Evolutionary conservation across 2,888 invertebrate species (phyloP), one percentile per base, ranked within the genome.

Genomic region (Lithophane leautieri): DNA sequence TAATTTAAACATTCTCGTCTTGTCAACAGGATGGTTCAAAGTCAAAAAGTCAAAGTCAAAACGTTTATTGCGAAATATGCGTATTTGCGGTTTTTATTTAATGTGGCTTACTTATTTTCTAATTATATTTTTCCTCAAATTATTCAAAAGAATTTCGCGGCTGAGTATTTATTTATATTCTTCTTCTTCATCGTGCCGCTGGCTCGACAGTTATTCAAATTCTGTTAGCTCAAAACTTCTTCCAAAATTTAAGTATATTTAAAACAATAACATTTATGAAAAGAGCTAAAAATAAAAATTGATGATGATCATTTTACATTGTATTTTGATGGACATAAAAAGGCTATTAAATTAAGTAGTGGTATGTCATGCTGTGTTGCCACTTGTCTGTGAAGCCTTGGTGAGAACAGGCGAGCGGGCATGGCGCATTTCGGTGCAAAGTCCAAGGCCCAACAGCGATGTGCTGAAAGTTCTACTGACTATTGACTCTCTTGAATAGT

Each of bases 381-480:
- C 44, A 60, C 19, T 56, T 68, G 67, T 44, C 54, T 61, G 75
- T 61, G 62, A 76, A 75, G 25, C 71, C 84, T 82, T 76, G 71
- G 40, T 52, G 54, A 34, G 62, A 72, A 72, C 70, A 61, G n/a
- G n/a, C 42, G 50, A 56, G 40, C 68, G 16, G 60, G 79, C 40
- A 73, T 66, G 83, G 56, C 65, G 40, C 44, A 79, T 61, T 68
- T 44, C 60, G 58, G 76, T 47, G 16, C 54, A 68, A 79, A 75
- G 80, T 83, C 83, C 84, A 83, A 82, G 84, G 82, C 42, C 28
- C 22, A 42, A 52, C 52, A 56, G 28, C 40, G n/a, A 40, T 25
- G 44, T 63, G 70, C 63, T 66, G 52, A 69, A 77, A 69, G 65
- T 72, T 71, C 47, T n/a, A 47, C n/a, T 42, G 56, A 34, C 25